Percentiles rank a stretch among this genome's conserved stretches.
These are phyloP conservation scores for Phymatocera aterrima DNA, from an alignment of 2,888 invertebrate species.

Conservation along the genomic window DNA sequence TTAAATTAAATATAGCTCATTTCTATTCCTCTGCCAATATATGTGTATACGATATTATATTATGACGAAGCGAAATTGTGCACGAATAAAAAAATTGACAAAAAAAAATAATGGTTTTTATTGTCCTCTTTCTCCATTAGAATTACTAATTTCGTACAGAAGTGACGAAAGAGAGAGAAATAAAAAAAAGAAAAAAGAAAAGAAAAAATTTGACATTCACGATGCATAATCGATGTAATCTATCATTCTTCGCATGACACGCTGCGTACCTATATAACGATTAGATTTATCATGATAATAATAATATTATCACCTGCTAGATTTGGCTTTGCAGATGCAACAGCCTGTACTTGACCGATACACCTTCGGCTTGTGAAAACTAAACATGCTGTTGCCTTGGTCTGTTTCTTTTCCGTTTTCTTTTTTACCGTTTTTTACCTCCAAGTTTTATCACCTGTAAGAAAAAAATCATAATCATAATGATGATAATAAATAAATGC, in stretches of 20 bases:
- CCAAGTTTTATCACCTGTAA: conserved; percentile 37
- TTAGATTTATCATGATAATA: conserved; percentile 8
- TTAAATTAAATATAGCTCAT: neutral
- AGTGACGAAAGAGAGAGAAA: too few relatives aligned
- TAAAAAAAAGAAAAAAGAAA: too few relatives aligned
- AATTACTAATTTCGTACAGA: too few relatives aligned
- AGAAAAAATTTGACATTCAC: too few relatives aligned
- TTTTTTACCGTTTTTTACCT: conserved; percentile 53
- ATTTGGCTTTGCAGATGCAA: conserved; percentile 92
- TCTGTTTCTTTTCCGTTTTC: conserved; percentile 49
- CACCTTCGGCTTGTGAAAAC: conserved; percentile 91
- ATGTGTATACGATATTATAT: too few relatives aligned
- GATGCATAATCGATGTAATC: neutral
- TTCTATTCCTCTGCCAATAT: neutral
- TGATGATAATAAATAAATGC: neutral
- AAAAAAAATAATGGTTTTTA: too few relatives aligned
- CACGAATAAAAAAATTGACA: too few relatives aligned
- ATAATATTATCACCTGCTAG: conserved; percentile 79
- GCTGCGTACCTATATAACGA: too few relatives aligned
- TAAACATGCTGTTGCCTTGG: conserved; percentile 82
- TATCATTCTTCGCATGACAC: too few relatives aligned
- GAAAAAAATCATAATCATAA: neutral
- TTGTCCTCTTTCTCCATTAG: too few relatives aligned
- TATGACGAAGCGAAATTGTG: neutral
- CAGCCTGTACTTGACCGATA: conserved; percentile 89